Conservation (phyloP, 2,797 vertebrate genomes). For the Gymnothorax javanicus region DNA sequence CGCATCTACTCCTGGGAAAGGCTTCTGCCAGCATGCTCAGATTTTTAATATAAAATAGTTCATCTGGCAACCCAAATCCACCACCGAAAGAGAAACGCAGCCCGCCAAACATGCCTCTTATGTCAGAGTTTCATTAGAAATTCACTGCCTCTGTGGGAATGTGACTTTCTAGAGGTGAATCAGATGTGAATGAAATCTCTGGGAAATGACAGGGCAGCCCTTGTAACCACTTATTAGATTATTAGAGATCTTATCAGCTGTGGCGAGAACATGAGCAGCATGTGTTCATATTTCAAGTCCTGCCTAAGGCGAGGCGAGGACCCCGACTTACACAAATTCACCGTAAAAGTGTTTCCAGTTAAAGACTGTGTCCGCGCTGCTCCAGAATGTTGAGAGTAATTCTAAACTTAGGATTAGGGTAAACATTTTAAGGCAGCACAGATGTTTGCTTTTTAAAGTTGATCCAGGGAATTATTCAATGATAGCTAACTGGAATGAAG, state of each 20-base stretch:
- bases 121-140: not conserved
- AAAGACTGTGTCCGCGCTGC: no score
- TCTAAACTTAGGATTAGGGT: no score
- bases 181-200: not conserved
- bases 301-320: not conserved
- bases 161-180: conserved; percentile 2
- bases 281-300: conserved; percentile 9
- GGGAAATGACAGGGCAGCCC: not conserved
- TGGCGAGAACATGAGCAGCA: not conserved
- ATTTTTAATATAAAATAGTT: not conserved
- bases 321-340: not conserved
- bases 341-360: no score
- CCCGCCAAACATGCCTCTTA: not conserved
- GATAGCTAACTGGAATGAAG: not conserved
- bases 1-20: no score
- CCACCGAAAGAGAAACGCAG: not conserved
- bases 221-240: conserved; percentile 16
- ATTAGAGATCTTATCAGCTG: conserved; percentile 16
- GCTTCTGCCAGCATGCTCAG: not conserved
- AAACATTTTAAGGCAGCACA: no score
- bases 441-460: no score
- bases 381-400: no score
- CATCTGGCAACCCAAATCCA: not conserved
- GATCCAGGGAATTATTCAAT: not conserved
- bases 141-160: not conserved